Evolutionary conservation across 1,140 invertebrate species (phyloP), one percentile per base, ranked within the genome.

Genomic region (Philotrypesis tridentata): DNA sequence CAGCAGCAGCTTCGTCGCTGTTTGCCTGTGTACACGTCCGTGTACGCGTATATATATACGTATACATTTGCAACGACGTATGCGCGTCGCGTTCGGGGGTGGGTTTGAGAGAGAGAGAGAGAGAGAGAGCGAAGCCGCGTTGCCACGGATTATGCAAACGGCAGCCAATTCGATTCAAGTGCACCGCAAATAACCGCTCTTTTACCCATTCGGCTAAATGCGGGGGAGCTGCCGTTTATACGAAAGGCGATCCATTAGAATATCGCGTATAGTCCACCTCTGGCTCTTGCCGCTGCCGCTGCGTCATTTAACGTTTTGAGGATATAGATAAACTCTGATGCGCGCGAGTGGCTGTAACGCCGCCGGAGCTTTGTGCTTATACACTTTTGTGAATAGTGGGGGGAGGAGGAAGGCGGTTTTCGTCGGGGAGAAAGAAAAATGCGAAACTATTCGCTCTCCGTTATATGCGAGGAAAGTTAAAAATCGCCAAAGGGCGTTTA

Each of bases 81-180:
- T 17, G 12, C 17, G 5, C 7, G 1, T 11, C 37, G 37, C 12
- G 12, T 40, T 11, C 12, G 12, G 37, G 12, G 12, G 37, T n/a
- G 37, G 40, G 76, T 37, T 5, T 37, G 9, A 65, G 70, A 71
- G 79, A 83, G 40, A 84, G 72, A 81, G 82, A 83, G 68, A 63
- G 61, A 63, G 61, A 12, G 61, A 5, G 61, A 1, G 61, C 8
- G 23, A 12, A 29, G 80, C 83, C 82, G n/a, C n/a, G 80, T 85
- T 76, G 85, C 82, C 83, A 86, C 79, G 86, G 89, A 91, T 91
- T 91, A 91, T 91, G 90, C 90, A 91, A 91, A 91, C 89, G 86
- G 88, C 89, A 87, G 87, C 89, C 89, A 90, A 90, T 90, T 90
- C 89, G 88, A 90, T 91, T 90, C 86, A 89, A 91, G 89, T 90